phyloP scores from a whole-genome alignment of 2,113 vertebrate genomes.

The Apteryx owenii region DNA sequence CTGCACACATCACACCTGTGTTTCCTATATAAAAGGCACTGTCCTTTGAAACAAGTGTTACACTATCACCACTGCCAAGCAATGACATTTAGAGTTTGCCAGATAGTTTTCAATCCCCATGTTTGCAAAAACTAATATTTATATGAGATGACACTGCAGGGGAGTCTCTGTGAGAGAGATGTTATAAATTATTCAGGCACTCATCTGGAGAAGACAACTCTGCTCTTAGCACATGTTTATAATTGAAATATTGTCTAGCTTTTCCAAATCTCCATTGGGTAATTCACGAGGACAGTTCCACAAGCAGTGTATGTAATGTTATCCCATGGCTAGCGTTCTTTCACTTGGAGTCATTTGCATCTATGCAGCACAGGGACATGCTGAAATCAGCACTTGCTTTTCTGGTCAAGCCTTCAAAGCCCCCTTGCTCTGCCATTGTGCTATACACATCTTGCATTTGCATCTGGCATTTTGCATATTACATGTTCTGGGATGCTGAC shows the following conservation, averaged over 20 bases:
- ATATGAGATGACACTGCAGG: neutral
- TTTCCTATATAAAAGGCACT: neutral
- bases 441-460: neutral
- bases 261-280: neutral
- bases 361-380: neutral
- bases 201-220: neutral
- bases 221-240: slow-evolving; percentile 18
- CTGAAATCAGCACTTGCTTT: neutral
- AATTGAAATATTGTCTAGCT: neutral
- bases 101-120: neutral
- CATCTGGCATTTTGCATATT: neutral
- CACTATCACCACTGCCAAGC: neutral
- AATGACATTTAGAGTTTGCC: neutral
- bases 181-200: slow-evolving; percentile 23
- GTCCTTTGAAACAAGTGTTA: neutral
- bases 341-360: neutral
- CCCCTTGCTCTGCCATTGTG: neutral
- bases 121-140: slow-evolving; percentile 37
- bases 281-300: neutral
- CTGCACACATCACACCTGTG: neutral
- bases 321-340: neutral
- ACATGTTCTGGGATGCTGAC: neutral
- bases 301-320: rapidly evolving
- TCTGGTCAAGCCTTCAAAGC: neutral
- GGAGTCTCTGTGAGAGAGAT: neutral